Evolutionary conservation across 2,113 vertebrate species (phyloP), one percentile per base, ranked within the genome.

Genomic region (Cacatua alba): DNA sequence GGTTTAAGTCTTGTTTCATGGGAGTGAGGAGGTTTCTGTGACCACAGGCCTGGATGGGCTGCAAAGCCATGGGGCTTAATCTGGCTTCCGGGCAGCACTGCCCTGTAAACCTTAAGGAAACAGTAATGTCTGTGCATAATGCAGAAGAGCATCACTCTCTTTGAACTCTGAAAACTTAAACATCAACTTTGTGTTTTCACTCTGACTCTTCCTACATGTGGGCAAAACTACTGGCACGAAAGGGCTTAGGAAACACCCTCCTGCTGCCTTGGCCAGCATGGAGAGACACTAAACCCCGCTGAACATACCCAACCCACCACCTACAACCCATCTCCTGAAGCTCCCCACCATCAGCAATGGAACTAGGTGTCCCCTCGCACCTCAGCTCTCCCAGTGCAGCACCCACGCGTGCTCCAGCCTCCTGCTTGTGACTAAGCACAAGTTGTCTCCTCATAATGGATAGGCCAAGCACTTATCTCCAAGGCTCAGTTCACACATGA

Each of bases 231-330:
- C 39, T 14, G 44, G 26, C 13, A 6, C 7, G 20, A 14, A 25
- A 69, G 29, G 3, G 25, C 24, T 60, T 25, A 25, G 51, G 55
- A 46, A 74, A 52, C 10, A 4, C 4, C 9, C 17, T 49, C 1
- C 31, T 43, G 33, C 44, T 43, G 35, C 31, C 2, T 1, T 1
- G 33, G n/a, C 6, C 44, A 28, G 26, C 16, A 6, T 2, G 10
- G 31, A 29, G 63, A 39, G 44, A 49, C 28, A 13, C 31, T 6
- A 26, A 87, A 35, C 25, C 19, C 44, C 25, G 19, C 35, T 0
- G 1, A 71, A 23, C 21, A 3, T 1, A 11, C n/a, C n/a, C 44
- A 52, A 3, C 19, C 12, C 2, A 2, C 14, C 3, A 1, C 44
- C 51, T 7, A 1, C 67, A 53, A 44, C 48, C 13, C 35, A 35